Evolutionary conservation across 2,888 invertebrate genomes (phyloP), one percentile per base, ranked within the genome.

Genomic region (Dugesia japonica): DNA sequence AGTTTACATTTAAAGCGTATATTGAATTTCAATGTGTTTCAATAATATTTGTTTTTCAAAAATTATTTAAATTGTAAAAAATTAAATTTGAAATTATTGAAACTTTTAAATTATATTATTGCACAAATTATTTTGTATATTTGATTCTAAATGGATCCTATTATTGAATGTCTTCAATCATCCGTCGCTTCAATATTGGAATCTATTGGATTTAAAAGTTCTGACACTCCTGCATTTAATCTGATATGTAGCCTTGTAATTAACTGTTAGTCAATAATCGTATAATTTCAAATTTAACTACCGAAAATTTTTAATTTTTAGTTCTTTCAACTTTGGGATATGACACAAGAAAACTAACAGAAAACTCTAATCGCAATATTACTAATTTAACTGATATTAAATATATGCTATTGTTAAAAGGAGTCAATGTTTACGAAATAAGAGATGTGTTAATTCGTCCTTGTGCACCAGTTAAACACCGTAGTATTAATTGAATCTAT

Each of bases 341-440:
- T 56, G 56, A 56, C n/a, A 13, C 56, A 20, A n/a, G 56, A 23
- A 56, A 56, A 56, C 23, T 56, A 4, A 56, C 56, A 56, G 56
- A 56, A 56, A 56, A 56, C 17, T 56, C 56, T 13, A 56, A 56
- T n/a, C 56, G 56, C 4, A 56, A 56, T 56, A 56, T 56, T 56
- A 56, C 56, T n/a, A 56, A 56, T 56, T 56, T 56, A 56, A 56
- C 56, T 4, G 56, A 56, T 23, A 56, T 56, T n/a, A 56, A 56
- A 56, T 56, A 56, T 23, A 56, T 23, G 56, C 17, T 56, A 23
- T n/a, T 56, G 4, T n/a, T 56, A 4, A 56, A 56, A 56, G 56
- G 56, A n/a, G 56, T 56, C 1, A 56, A 56, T 56, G 23, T 56
- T 13, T 56, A 56, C n/a, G 56, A 56, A 56, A 56, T 56, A 4